A percentile compares a stretch with the other conserved stretches of the same genome.
Conservation (phyloP, 2,888 invertebrate species). For the Apodemia hepburni region DNA sequence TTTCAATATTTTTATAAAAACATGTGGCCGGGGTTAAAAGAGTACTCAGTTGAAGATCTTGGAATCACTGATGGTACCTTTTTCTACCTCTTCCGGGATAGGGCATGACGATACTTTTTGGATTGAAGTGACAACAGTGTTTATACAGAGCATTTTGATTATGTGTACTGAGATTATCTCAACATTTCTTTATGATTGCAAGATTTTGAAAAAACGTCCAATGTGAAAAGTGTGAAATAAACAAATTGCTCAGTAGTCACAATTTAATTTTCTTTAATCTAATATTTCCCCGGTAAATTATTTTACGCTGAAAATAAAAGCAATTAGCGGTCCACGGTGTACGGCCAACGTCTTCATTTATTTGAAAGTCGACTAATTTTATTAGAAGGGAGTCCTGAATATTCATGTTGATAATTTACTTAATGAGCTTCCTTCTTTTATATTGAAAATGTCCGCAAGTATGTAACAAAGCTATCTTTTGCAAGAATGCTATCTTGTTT, state of each 20-base stretch:
- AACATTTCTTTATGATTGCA: too few species aligned
- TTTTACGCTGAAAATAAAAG: conserved; percentile 19
- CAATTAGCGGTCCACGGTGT: conserved; percentile 24
- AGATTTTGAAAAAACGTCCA: too few species aligned
- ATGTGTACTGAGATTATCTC: too few species aligned
- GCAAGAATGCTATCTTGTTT: not conserved
- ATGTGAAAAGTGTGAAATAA: too few species aligned
- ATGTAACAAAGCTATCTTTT: not conserved
- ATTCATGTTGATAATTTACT: conserved; percentile 23
- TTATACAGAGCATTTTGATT: too few species aligned
- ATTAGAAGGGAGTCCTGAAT: conserved; percentile 24
- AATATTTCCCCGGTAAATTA: not conserved
- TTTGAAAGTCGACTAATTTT: conserved; percentile 30
- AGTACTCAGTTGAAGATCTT: too few species aligned
- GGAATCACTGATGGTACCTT: too few species aligned
- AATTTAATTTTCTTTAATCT: not conserved
- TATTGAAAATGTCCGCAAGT: not conserved
- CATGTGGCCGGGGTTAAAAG: too few species aligned
- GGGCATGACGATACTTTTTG: too few species aligned
- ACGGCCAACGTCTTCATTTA: conserved; percentile 23
- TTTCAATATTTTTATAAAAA: too few species aligned
- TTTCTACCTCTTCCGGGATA: too few species aligned
- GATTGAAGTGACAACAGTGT: too few species aligned
- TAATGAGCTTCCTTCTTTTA: conserved; percentile 3
- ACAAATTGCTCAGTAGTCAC: not conserved